A percentile compares a stretch with the other conserved stretches of the same genome.
These are phyloP conservation scores for Hetaerina americana DNA, from an alignment of 1,140 invertebrate genomes.

Conservation along the genomic window DNA sequence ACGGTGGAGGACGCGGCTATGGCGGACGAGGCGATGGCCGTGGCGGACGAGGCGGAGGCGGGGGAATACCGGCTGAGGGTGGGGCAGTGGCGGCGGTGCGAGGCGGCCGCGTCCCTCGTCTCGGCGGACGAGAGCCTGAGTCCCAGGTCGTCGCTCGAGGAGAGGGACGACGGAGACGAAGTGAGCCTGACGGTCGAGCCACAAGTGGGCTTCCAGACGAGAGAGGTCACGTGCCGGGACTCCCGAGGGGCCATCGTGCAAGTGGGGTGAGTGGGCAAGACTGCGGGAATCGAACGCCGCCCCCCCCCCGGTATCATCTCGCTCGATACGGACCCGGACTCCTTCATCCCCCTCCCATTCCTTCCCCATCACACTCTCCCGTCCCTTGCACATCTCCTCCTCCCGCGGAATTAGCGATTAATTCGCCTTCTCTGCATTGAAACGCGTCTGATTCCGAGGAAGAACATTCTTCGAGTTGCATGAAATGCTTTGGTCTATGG, in stretches of 20 bases:
- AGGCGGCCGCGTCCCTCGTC: conserved; percentile 12
- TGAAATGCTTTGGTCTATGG: too few species aligned
- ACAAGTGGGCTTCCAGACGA: conserved; percentile 26
- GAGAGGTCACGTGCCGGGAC: conserved; percentile 26
- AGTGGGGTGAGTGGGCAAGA: conserved; percentile 24
- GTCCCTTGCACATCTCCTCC: too few species aligned
- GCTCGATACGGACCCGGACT: too few species aligned
- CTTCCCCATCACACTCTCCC: too few species aligned
- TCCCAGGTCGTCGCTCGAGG: conserved; percentile 6
- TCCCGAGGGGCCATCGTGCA: conserved; percentile 20
- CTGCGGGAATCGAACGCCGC: too few species aligned
- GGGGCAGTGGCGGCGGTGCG: conserved; percentile 24
- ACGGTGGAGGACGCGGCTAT: not conserved
- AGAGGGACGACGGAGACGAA: conserved; percentile 16
- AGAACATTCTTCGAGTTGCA: too few species aligned
- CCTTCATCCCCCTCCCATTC: too few species aligned
- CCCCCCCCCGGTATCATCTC: too few species aligned
- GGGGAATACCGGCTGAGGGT: conserved; percentile 18
- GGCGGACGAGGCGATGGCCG: not conserved
- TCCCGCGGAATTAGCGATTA: too few species aligned
- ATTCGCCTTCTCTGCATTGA: too few species aligned
- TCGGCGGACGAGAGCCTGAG: conserved; percentile 9
- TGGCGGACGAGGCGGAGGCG: not conserved
- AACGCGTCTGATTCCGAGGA: too few species aligned
- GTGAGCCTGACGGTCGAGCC: conserved; percentile 18